A percentile compares a stretch with the other conserved stretches of the same genome.
Conservation (phyloP, 1,140 invertebrate species). For the Drosophila nannoptera region DNA sequence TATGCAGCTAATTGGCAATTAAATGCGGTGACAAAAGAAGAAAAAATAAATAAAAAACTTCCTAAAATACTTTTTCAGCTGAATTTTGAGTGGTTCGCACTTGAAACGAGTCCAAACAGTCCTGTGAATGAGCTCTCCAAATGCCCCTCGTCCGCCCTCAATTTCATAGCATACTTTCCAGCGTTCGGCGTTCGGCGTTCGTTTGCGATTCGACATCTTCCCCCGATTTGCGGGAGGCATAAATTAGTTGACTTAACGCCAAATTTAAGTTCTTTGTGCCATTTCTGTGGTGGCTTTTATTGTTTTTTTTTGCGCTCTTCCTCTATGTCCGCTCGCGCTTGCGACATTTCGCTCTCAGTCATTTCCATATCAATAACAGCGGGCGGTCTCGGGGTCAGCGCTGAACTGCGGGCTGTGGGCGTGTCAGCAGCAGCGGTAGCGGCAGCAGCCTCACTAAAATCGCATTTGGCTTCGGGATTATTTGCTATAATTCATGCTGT, state of each 20-base stretch:
- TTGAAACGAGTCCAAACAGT: slow-evolving; percentile 1
- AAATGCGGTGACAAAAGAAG: no score
- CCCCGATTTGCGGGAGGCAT: background rate
- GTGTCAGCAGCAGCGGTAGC: background rate
- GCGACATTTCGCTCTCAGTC: slow-evolving; percentile 31
- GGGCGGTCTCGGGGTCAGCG: slow-evolving; percentile 26
- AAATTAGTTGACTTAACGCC: slow-evolving; percentile 51
- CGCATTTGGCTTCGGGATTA: slow-evolving; percentile 68
- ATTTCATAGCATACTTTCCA: slow-evolving; percentile 36
- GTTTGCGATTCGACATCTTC: no score
- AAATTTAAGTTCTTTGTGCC: slow-evolving; percentile 52
- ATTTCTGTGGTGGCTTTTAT: slow-evolving; percentile 34
- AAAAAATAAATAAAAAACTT: no score
- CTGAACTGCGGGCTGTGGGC: slow-evolving; percentile 26
- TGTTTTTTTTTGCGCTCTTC: background rate
- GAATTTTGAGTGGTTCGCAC: no score
- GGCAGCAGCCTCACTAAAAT: slow-evolving; percentile 55
- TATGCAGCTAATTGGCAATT: no score
- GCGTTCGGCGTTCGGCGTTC: background rate
- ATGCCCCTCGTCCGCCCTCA: background rate
- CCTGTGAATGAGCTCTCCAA: background rate
- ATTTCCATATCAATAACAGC: slow-evolving; percentile 74
- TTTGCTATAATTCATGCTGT: slow-evolving; percentile 77
- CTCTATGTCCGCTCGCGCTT: slow-evolving; percentile 5
- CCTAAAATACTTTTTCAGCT: no score